These are phyloP conservation scores for Drosophila tanythrix DNA, from an alignment of 2,888 invertebrate species.

Conservation along the genomic window DNA sequence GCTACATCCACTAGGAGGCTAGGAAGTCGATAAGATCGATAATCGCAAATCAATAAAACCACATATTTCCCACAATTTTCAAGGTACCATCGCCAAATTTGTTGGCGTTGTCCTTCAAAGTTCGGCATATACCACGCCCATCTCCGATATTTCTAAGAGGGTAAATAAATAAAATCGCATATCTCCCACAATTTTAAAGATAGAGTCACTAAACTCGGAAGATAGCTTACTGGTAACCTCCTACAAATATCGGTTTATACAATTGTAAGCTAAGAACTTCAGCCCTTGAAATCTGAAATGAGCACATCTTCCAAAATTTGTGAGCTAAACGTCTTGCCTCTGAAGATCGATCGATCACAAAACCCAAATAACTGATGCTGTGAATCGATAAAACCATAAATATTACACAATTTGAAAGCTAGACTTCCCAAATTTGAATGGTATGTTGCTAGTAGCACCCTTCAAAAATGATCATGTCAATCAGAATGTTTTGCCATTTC, in stretches of 20 bases:
- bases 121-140: too few species aligned
- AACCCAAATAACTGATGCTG: too few species aligned
- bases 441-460: not conserved
- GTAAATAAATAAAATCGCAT: too few species aligned
- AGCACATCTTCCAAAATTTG: too few species aligned
- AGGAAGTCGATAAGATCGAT: not conserved
- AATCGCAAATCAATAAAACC: not conserved
- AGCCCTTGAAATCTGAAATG: too few species aligned
- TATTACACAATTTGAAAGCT: not conserved
- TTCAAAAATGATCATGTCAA: slow-evolving; percentile 89
- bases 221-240: too few species aligned
- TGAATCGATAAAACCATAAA: not conserved
- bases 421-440: not conserved
- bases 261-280: too few species aligned
- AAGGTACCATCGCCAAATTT: not conserved
- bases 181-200: too few species aligned
- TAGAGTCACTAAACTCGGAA: too few species aligned
- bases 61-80: not conserved
- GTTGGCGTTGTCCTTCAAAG: too few species aligned
- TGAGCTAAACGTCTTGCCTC: not conserved
- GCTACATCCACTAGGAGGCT: not conserved
- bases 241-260: too few species aligned
- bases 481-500: slow-evolving; percentile 86
- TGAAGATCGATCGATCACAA: not conserved
- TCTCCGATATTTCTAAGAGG: too few species aligned